Percentiles rank a stretch among this genome's conserved stretches.
Conservation (phyloP, 2,797 vertebrate species). For the Parauchenoglanis ngamensis region DNA sequence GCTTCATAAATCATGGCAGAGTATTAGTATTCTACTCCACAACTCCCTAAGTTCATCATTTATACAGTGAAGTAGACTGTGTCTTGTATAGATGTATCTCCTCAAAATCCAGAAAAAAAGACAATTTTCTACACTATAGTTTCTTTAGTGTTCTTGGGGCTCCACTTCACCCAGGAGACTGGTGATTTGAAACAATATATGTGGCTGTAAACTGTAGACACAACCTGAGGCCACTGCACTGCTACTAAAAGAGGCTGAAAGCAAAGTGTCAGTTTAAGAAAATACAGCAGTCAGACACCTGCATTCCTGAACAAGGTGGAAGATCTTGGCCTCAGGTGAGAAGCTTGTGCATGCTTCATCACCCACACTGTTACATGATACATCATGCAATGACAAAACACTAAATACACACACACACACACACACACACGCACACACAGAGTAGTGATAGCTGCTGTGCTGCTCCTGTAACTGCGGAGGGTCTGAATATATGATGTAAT, state of each 20-base stretch:
- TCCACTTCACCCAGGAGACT: not conserved
- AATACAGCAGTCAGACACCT: not conserved
- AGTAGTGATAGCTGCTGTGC: conserved; percentile 17
- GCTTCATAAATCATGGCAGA: not conserved
- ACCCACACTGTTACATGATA: conserved; percentile 47
- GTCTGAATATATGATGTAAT: conserved; percentile 25
- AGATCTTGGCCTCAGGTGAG: conserved; percentile 43
- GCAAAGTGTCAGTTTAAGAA: not conserved
- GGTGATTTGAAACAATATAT: not conserved
- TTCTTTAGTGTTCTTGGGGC: not conserved
- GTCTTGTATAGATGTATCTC: not conserved
- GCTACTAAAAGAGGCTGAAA: not conserved
- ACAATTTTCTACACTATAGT: not conserved
- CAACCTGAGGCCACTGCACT: not conserved
- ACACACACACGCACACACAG: not conserved
- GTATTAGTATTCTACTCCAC: not conserved
- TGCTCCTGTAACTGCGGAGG: conserved; percentile 29
- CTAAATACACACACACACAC: conserved; percentile 13
- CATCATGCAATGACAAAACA: conserved; percentile 47
- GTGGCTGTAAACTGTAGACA: not conserved
- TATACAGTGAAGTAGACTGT: not conserved
- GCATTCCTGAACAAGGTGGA: conserved; percentile 49
- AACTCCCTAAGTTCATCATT: not conserved
- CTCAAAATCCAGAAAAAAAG: not conserved
- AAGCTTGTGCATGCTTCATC: conserved; percentile 39